Base-by-base conservation (phyloP, 2,113 vertebrate species). In the Myrmophylax atrothorax region DNA sequence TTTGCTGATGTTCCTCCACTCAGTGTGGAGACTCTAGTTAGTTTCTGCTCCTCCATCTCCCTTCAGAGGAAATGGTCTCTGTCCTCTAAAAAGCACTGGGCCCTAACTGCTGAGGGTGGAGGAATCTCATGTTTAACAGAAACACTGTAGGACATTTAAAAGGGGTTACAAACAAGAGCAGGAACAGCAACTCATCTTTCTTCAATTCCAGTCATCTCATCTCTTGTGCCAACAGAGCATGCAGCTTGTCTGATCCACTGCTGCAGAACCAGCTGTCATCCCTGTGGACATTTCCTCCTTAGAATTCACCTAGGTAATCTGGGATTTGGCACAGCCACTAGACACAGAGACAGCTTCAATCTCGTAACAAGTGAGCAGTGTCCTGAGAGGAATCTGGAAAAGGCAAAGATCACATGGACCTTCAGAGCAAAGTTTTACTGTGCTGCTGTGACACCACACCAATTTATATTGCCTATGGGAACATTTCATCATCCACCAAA, bases 361-460 rank as follows among this genome's bases (percentile, higher is more conserved):
- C 10, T 77, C 2, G 1, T 29, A 46, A 53, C 35, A 76, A 56
- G 9, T 1, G 1, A 87, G 9, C 1, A 1, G 9, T 46, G 22
- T 38, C 26, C 24, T 55, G 29, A 60, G 37, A 1, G 1, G 2
- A 0, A 2, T 77, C 35, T 63, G 46, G 17, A 50, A 69, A 78
- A 67, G 12, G 8, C 35, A 68, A 82, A 60, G 33, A 49, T 3
- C 3, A 33, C 23, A n/a, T 6, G 14, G 31, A 31, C 19, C 12
- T 83, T 52, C 47, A 70, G 35, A 55, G 16, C 5, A 37, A 84
- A 46, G 19, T 53, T 81, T 29, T 78, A 4, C 22, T 5, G 1
- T 37, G 42, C 11, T 66, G 38, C 46, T 87, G 31, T 4, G 1
- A 59, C 24, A 62, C 7, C 4, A 29, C 6, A 4, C n/a, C 49